Conservation (phyloP, 2,888 invertebrate genomes). For the Papilio protenor region DNA sequence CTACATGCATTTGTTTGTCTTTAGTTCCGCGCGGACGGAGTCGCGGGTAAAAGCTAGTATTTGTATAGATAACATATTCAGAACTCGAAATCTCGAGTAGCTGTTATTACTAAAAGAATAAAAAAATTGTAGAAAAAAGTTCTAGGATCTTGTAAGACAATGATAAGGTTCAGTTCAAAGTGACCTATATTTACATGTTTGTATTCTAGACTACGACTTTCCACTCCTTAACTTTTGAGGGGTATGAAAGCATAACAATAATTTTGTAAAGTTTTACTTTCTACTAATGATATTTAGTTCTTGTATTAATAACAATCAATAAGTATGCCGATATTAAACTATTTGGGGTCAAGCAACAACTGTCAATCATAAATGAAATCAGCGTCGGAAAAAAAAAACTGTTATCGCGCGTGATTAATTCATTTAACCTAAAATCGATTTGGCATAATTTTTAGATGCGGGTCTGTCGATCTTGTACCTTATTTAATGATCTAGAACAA, state of each 20-base stretch:
- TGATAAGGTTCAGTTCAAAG: no score
- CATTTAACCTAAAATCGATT: conserved; percentile 57
- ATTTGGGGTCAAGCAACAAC: conserved; percentile 38
- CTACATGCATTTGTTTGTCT: no score
- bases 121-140: no score
- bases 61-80: no score
- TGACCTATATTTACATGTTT: no score
- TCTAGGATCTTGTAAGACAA: no score
- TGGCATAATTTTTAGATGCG: conserved; percentile 55
- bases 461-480: conserved; percentile 49
- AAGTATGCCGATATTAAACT: conserved; percentile 8
- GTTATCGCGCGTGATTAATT: conserved; percentile 56
- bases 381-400: conserved; percentile 51
- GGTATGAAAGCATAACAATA: background rate
- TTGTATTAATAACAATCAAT: background rate
- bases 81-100: no score
- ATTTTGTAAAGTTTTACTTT: background rate
- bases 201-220: no score
- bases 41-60: no score
- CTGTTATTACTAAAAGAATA: no score
- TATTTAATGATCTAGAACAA: conserved; percentile 44
- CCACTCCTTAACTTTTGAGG: background rate
- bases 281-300: background rate
- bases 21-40: no score
- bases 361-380: conserved; percentile 49